phyloP scores from a whole-genome alignment of 2,797 vertebrate genomes.

The Furcifer pardalis region DNA sequence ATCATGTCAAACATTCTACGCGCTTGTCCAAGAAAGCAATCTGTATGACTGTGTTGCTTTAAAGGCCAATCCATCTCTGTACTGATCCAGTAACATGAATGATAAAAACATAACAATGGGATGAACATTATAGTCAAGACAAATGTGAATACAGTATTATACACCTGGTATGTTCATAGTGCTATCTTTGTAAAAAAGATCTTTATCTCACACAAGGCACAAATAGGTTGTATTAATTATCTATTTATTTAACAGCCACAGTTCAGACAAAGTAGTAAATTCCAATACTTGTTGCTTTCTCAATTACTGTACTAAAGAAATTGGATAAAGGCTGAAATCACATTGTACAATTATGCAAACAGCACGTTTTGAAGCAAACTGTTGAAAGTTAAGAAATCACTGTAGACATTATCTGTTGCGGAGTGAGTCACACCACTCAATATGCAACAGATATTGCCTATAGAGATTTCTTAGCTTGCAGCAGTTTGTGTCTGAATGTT shows the following conservation, averaged over 20 bases:
- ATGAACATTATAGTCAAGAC: not conserved
- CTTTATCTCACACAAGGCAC: not conserved
- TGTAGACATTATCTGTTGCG: too few relatives aligned
- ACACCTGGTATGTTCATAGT: not conserved
- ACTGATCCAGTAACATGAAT: not conserved
- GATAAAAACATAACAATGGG: slow-evolving; percentile 1
- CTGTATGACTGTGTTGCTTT: not conserved
- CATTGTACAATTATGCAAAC: too few relatives aligned
- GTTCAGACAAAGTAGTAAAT: not conserved
- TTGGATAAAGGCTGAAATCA: too few relatives aligned
- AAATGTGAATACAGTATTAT: not conserved
- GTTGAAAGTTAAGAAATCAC: too few relatives aligned
- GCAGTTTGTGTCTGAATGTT: too few relatives aligned
- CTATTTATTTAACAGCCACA: slow-evolving; percentile 23
- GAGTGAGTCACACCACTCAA: too few relatives aligned
- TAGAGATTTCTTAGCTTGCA: too few relatives aligned
- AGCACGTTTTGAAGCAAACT: too few relatives aligned
- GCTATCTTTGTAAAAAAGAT: not conserved
- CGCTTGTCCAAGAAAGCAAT: slow-evolving; percentile 3
- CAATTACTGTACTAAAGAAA: too few relatives aligned
- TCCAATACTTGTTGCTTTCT: fast-evolving
- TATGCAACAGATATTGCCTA: too few relatives aligned
- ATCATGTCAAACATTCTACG: not conserved
- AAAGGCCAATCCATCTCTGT: not conserved
- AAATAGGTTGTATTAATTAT: too few relatives aligned